A percentile compares a stretch with the other conserved stretches of the same genome.
phyloP scores from a whole-genome alignment of 2,888 invertebrate species.

The Eumerus sabulonum region DNA sequence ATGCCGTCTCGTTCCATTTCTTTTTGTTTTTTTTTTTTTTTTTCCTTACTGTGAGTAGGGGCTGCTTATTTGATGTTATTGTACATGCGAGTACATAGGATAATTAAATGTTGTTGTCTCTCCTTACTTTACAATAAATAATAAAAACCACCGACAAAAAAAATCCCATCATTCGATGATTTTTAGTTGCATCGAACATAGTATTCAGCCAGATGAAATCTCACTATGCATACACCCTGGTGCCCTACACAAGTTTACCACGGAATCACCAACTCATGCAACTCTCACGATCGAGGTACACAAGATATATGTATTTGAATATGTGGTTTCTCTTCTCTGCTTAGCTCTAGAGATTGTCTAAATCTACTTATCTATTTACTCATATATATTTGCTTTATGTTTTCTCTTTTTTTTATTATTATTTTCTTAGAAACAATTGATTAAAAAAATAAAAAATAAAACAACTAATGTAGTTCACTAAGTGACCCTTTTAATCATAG shows the following conservation, averaged over 20 bases:
- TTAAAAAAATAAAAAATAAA: too few species aligned
- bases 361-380: too few species aligned
- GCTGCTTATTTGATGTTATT: conserved; percentile 21
- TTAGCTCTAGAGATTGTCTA: too few species aligned
- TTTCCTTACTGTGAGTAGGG: not conserved
- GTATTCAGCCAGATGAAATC: conserved; percentile 85
- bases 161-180: conserved; percentile 72
- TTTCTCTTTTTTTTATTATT: conserved; percentile 33
- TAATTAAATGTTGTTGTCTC: conserved; percentile 12
- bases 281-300: conserved; percentile 83
- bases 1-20: not conserved
- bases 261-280: conserved; percentile 83
- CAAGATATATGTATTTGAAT: too few species aligned
- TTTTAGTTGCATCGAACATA: conserved; percentile 85
- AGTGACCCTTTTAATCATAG: too few species aligned
- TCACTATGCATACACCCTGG: conserved; percentile 86
- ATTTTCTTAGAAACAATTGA: conserved; percentile 8
- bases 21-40: not conserved
- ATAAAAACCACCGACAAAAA: conserved; percentile 57
- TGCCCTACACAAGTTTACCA: conserved; percentile 82
- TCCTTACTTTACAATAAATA: conserved; percentile 30
- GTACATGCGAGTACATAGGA: too few species aligned
- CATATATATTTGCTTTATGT: conserved; percentile 41
- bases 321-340: conserved; percentile 22
- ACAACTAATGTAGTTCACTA: too few species aligned